phyloP scores from a whole-genome alignment of 92 coral and sea anemone genomes.

The Porites rus region DNA sequence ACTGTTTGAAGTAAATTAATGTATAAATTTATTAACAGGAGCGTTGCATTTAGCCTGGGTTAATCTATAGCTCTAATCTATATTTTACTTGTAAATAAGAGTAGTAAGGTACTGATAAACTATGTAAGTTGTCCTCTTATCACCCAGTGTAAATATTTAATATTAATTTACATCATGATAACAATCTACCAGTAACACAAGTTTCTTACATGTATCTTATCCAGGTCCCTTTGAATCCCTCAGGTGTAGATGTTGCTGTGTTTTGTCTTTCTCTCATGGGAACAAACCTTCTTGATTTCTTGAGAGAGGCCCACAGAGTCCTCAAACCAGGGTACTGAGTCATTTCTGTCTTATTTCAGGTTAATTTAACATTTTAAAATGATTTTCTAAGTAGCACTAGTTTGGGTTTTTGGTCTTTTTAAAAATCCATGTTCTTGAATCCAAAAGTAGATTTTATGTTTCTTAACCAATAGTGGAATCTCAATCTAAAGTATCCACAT shows the following conservation, averaged over 20 bases:
- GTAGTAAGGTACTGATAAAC: neutral
- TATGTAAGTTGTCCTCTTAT: neutral
- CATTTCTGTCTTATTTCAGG: neutral
- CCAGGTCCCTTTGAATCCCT: slow-evolving; percentile 84
- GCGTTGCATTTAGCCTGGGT: too few relatives aligned
- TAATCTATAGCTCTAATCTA: too few relatives aligned
- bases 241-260: slow-evolving; percentile 88
- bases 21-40: too few relatives aligned
- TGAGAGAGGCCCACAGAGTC: slow-evolving; percentile 90
- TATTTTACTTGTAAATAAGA: neutral
- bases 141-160: neutral
- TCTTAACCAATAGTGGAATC: too few relatives aligned
- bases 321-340: slow-evolving; percentile 76
- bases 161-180: neutral
- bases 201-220: neutral
- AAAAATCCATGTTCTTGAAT: too few relatives aligned
- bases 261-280: slow-evolving; percentile 98
- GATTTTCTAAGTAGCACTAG: too few relatives aligned
- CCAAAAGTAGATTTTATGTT: too few relatives aligned
- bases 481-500: too few relatives aligned
- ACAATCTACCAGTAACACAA: neutral
- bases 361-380: too few relatives aligned
- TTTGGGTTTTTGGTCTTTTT: too few relatives aligned
- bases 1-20: too few relatives aligned
- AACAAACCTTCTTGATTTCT: slow-evolving; percentile 83